Evolutionary conservation across 2,888 invertebrate genomes (phyloP), one percentile per base, ranked within the genome.

Genomic region (Idaea aversata): DNA sequence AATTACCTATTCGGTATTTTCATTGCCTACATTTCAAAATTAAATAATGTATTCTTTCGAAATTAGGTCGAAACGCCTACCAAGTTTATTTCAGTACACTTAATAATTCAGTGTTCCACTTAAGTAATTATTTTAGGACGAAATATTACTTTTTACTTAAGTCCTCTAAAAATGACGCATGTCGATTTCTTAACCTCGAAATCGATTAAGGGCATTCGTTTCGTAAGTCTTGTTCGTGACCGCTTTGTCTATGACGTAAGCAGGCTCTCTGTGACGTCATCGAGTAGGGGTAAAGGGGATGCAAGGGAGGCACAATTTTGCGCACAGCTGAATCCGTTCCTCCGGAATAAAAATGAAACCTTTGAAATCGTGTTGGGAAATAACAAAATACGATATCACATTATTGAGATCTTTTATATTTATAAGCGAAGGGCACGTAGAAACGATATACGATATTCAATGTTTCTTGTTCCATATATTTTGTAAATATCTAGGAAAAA

Each of bases 241-340:
- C 84, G 83, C 82, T 84, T 82, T 76, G 86, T 81, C 77, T 78
- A 86, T 91, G 91, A 92, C 91, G 92, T 90, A 82, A 91, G 82
- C 83, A 77, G 77, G 82, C 83, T 75, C 77, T 78, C 77, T 69
- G 83, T 90, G 90, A 91, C 91, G 92, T 91, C 90, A 90, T 81
- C 79, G 72, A 71, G 72, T 68, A 69, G 81, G 82, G 83, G 70
- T 64, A 61, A 70, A 71, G 80, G 80, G 73, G 68, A 73, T 71
- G 79, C 81, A 79, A 77, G 76, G 79, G 80, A 77, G 78, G 78
- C 80, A 80, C 80, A 88, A 88, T 88, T 88, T 88, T 82, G 85
- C 85, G 84, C 87, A 85, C 90, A 89, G 90, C 90, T 90, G 90
- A 87, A 87, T 88, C 81, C 79, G 78, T 81, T 83, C 78, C 77